A percentile compares a stretch with the other conserved stretches of the same genome.
These are phyloP conservation scores for Bovichtus diacanthus DNA, from an alignment of 2,797 vertebrate genomes.

Conservation along the genomic window DNA sequence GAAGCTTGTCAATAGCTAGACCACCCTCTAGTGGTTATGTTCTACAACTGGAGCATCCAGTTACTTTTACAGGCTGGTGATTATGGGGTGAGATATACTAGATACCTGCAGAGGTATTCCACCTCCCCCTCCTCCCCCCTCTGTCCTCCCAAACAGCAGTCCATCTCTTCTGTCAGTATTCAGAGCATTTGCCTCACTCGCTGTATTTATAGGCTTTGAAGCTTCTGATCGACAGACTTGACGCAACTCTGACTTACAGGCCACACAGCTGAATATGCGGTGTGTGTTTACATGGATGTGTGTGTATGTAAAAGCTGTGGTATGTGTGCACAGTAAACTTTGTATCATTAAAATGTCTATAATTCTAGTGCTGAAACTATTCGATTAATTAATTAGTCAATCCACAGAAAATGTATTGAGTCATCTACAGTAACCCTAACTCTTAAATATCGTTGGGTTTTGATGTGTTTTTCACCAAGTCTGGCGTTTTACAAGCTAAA, in stretches of 20 bases:
- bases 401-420: neutral
- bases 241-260: constrained; percentile 37
- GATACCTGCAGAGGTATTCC: constrained; percentile 76
- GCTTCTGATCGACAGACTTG: constrained; percentile 53
- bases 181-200: constrained; percentile 49
- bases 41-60: constrained; percentile 27
- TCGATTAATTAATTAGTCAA: neutral
- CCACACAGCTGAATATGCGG: constrained; percentile 56
- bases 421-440: no score
- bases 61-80: constrained; percentile 31
- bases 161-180: constrained; percentile 61
- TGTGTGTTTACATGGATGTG: constrained; percentile 1
- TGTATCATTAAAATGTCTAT: neutral
- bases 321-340: neutral
- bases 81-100: constrained; percentile 53
- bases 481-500: neutral
- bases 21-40: constrained; percentile 68
- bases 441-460: no score
- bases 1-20: constrained; percentile 11
- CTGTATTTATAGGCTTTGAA: constrained; percentile 74
- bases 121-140: constrained; percentile 10
- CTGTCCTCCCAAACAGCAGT: constrained; percentile 37
- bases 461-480: neutral
- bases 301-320: neutral
- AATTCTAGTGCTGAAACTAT: neutral